Evolutionary conservation across 1,140 invertebrate genomes (phyloP), one percentile per base, ranked within the genome.

Genomic region (Lethrus apterus): DNA sequence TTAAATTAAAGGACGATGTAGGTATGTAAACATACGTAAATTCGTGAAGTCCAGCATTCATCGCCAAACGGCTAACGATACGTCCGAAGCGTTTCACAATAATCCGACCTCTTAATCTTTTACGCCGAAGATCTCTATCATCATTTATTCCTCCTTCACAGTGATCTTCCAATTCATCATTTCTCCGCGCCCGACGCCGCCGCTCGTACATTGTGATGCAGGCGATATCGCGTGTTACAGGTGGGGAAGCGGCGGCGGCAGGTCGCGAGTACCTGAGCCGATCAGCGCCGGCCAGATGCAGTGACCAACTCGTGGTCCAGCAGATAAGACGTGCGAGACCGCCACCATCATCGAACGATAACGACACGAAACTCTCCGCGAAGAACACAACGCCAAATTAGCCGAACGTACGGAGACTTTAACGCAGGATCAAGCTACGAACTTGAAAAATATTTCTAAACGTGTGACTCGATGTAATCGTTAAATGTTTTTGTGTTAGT

Each of bases 151-250:
- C 55, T 51, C 55, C 57, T 59, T 57, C 52, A 55, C 46, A 55
- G 51, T 50, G 48, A 54, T 53, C 55, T 51, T 46, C 57, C 51
- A 56, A 59, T 59, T 57, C 51, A 59, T 59, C 58, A 58, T 59
- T 51, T 54, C 44, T 51, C 36, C 44, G 40, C 46, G 51, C 34
- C 23, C 57, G 57, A 50, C 54, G 52, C 51, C n/a, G n/a, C n/a
- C n/a, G n/a, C n/a, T n/a, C n/a, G 42, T 52, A 40, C 49, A 53
- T 52, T 46, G 54, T 47, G 36, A 50, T 49, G 47, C 43, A 36
- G 51, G 47, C 47, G 51, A 56, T 47, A 34, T 54, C 48, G 33
- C 41, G 41, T 54, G 52, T 38, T 58, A 45, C 34, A 41, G 44
- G 49, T 51, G 49, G 49, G 49, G n/a, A n/a, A n/a, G n/a, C n/a